Percentiles rank a stretch among this genome's conserved stretches.
Evolutionary conservation across 2,888 invertebrate genomes (phyloP).

Genomic region (Catocala fraxini): DNA sequence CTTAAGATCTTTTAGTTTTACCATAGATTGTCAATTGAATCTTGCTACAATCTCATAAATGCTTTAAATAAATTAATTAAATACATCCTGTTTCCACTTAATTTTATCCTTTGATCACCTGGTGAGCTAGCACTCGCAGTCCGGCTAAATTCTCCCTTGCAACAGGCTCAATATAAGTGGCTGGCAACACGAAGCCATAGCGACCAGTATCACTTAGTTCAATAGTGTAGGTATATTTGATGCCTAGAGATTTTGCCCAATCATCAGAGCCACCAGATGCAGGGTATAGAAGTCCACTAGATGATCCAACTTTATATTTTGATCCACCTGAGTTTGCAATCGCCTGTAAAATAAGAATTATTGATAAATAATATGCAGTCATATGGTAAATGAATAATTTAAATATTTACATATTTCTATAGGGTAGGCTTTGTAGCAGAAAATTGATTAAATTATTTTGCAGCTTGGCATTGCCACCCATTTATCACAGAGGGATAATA

Average conservation of each 20-base stretch:
- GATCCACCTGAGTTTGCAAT: slow-evolving; percentile 89
- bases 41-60: not conserved
- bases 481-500: no score
- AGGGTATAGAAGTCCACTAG: slow-evolving; percentile 93
- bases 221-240: slow-evolving; percentile 96
- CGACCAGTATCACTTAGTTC: slow-evolving; percentile 95
- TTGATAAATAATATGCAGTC: not conserved
- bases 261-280: slow-evolving; percentile 95
- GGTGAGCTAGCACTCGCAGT: slow-evolving; percentile 87
- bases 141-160: slow-evolving; percentile 93
- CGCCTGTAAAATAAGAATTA: slow-evolving; percentile 74
- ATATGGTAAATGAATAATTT: not conserved
- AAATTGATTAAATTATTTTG: no score
- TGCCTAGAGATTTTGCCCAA: slow-evolving; percentile 95
- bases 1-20: no score
- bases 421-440: not conserved
- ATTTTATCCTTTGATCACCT: slow-evolving; percentile 54
- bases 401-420: not conserved
- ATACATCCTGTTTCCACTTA: slow-evolving; percentile 13
- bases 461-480: no score
- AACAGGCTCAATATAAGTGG: slow-evolving; percentile 91
- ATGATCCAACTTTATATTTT: slow-evolving; percentile 92
- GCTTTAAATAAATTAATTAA: slow-evolving; percentile 38
- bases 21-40: not conserved
- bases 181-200: slow-evolving; percentile 95